Conservation (phyloP, 2,797 vertebrate species). For the Perodicticus potto region DNA sequence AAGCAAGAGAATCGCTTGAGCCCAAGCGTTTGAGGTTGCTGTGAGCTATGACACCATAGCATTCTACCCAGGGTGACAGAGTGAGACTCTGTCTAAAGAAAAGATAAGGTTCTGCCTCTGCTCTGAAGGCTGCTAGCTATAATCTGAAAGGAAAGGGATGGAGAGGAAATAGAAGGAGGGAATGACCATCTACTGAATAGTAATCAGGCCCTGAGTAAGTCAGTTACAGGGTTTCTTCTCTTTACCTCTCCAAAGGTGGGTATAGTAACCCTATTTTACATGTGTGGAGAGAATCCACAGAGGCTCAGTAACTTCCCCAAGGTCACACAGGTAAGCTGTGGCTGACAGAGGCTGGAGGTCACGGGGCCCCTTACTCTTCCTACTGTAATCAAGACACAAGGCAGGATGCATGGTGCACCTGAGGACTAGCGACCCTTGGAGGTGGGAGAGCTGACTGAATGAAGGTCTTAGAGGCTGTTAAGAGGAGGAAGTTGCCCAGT, state of each 20-base stretch:
- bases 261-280: not conserved
- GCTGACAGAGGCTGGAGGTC: not conserved
- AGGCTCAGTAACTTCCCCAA: no score
- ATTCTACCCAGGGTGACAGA: no score
- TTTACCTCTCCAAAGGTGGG: not conserved
- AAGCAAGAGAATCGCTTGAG: no score
- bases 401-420: not conserved
- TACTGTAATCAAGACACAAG: not conserved
- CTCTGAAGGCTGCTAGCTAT: not conserved
- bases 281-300: not conserved
- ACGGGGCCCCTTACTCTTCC: not conserved
- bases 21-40: no score
- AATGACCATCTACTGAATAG: not conserved
- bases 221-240: not conserved
- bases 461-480: not conserved
- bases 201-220: not conserved
- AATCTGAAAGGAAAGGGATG: slow-evolving; percentile 9
- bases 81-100: not conserved
- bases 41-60: no score
- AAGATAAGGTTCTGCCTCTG: not conserved
- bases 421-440: not conserved
- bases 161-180: no score
- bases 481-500: not conserved
- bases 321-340: not conserved
- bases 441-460: not conserved